These are phyloP conservation scores for Pangasianodon gigas DNA, from an alignment of 2,113 vertebrate species.

Conservation along the genomic window DNA sequence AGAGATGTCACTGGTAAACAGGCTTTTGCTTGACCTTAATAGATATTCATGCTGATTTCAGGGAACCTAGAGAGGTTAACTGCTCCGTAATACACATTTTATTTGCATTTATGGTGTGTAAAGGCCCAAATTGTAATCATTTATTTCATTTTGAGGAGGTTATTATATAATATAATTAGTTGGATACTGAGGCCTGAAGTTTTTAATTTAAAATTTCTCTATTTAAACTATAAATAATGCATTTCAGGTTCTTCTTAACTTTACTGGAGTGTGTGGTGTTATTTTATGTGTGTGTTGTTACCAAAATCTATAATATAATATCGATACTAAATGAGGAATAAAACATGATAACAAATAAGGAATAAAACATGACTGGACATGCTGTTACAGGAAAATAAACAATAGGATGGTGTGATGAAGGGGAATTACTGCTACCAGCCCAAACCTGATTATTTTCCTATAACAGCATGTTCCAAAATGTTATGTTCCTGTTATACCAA, in stretches of 20 bases:
- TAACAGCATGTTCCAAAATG: neutral
- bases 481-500: neutral
- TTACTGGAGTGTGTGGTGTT: neutral
- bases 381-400: neutral
- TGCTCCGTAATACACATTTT: neutral
- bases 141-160: neutral
- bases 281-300: neutral
- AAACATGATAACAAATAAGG: neutral
- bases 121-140: neutral
- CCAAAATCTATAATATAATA: neutral
- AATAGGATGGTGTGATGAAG: neutral
- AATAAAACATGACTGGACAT: neutral
- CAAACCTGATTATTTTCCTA: neutral
- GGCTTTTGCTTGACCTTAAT: neutral
- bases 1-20: conserved; percentile 9
- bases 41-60: conserved; percentile 9
- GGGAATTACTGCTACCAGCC: neutral
- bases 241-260: neutral
- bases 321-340: neutral
- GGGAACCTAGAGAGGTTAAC: neutral
- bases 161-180: neutral
- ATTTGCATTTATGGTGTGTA: neutral
- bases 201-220: neutral
- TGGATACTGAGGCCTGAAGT: too few relatives aligned
- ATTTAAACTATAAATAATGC: neutral